Evolutionary conservation across 1,140 invertebrate genomes (phyloP).

Genomic region (Leptopilina boulardi): DNA sequence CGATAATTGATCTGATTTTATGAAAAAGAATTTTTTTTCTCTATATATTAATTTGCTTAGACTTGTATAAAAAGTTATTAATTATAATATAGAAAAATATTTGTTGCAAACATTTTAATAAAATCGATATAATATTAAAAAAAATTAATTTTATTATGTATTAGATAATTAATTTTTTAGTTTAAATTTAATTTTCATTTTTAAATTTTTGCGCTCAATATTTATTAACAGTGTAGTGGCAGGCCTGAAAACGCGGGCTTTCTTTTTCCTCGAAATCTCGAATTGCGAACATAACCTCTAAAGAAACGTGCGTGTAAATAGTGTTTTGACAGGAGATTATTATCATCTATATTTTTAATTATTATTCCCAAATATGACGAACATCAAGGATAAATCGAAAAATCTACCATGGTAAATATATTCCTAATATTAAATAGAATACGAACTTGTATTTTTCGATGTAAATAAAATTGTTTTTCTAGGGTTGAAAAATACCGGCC

Average conservation of each 20-base stretch:
- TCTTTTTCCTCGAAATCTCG: too few relatives aligned
- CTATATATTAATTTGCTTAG: too few relatives aligned
- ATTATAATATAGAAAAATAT: conserved; percentile 35
- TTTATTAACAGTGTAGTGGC: too few relatives aligned
- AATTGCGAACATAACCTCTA: too few relatives aligned
- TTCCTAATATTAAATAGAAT: not conserved
- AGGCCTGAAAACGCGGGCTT: too few relatives aligned
- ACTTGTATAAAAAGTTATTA: too few relatives aligned
- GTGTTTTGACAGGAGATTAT: too few relatives aligned
- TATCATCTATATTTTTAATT: too few relatives aligned
- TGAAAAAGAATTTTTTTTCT: not conserved
- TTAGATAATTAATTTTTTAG: too few relatives aligned
- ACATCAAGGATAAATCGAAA: conserved; percentile 53
- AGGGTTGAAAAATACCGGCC: conserved; percentile 99
- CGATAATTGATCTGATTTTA: not conserved
- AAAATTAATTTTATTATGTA: too few relatives aligned
- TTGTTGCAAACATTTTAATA: conserved; percentile 35
- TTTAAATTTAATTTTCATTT: too few relatives aligned
- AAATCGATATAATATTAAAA: conserved; percentile 16
- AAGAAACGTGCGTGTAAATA: too few relatives aligned
- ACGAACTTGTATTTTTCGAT: conserved; percentile 29
- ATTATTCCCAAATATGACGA: conserved; percentile 45
- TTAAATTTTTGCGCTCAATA: not conserved
- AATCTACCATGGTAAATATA: conserved; percentile 78
- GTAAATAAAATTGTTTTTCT: conserved; percentile 42